Evolutionary conservation across 2,113 vertebrate species (phyloP).

Genomic region (Choloepus hoffmanni): DNA sequence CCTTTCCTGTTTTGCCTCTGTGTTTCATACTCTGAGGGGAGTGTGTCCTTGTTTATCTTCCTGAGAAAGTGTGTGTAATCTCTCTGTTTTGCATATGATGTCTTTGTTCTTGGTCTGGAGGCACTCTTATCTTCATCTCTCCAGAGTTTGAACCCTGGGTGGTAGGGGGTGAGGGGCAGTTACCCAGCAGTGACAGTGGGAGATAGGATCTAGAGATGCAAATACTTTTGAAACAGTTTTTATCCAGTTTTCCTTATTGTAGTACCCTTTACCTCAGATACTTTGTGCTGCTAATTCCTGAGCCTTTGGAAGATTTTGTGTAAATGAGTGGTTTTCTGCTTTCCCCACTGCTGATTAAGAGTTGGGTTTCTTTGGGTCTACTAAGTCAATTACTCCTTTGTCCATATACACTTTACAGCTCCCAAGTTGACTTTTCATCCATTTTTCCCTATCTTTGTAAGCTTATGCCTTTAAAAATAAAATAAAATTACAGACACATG

Average conservation of each 20-base stretch:
- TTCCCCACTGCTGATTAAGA: background rate
- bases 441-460: background rate
- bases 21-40: background rate
- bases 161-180: background rate
- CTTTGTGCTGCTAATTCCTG: background rate
- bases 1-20: background rate
- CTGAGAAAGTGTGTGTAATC: background rate
- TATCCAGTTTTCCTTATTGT: background rate
- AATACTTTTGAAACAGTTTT: background rate
- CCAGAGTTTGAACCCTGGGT: background rate
- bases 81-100: background rate
- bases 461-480: conserved; percentile 20
- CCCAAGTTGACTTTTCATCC: background rate
- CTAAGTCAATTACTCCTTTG: background rate
- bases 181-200: background rate
- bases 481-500: conserved; percentile 1
- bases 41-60: background rate
- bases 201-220: background rate
- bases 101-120: background rate
- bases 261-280: background rate
- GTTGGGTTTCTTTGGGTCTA: background rate
- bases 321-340: conserved; percentile 20
- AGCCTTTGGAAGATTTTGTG: background rate
- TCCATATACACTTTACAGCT: background rate
- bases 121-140: background rate